phyloP scores from a whole-genome alignment of 2,888 invertebrate species.

The Phengaris alcon region DNA sequence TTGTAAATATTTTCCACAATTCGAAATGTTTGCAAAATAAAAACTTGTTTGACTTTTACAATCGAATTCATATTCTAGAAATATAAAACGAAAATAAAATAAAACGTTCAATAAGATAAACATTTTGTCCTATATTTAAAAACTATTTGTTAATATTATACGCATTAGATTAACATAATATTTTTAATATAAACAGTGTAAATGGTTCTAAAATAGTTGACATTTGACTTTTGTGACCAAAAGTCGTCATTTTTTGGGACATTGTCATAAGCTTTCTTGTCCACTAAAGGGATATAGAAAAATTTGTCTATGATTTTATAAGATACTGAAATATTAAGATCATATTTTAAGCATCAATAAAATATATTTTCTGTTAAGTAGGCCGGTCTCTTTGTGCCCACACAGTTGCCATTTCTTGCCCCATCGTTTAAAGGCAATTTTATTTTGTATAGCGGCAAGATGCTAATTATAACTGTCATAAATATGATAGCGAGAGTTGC shows the following conservation, averaged over 20 bases:
- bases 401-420: constrained; percentile 22
- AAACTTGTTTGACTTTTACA: background rate
- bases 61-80: background rate
- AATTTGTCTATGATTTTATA: background rate
- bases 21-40: background rate
- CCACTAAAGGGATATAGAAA: background rate
- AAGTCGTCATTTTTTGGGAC: background rate
- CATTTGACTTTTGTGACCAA: background rate
- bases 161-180: background rate
- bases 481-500: constrained; percentile 30
- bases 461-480: constrained; percentile 32
- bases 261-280: background rate
- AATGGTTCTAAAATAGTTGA: background rate
- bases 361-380: too few species aligned
- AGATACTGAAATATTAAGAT: background rate
- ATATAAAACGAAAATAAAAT: background rate
- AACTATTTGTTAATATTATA: background rate
- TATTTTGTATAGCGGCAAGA: constrained; percentile 10
- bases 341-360: background rate
- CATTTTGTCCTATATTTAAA: background rate
- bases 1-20: background rate
- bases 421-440: constrained; percentile 16
- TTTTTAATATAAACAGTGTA: background rate
- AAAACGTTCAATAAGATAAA: background rate
- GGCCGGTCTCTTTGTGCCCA: background rate